Evolutionary conservation across 2,888 invertebrate species (phyloP).

Genomic region (Drosophila leonis): DNA sequence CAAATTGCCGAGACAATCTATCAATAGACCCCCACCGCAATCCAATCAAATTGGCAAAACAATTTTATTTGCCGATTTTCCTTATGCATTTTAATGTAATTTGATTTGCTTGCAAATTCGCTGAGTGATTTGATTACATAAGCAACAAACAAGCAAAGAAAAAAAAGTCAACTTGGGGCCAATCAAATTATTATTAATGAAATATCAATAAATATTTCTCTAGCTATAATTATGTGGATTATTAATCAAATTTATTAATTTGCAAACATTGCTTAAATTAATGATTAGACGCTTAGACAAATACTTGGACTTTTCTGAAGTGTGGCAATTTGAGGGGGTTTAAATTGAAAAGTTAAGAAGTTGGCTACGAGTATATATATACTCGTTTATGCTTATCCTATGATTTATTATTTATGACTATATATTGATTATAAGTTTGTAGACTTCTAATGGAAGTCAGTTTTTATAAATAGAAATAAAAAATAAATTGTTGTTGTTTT

Average conservation of each 20-base stretch:
- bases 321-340: background rate
- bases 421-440: background rate
- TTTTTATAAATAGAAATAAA: background rate
- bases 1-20: constrained; percentile 52
- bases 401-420: background rate
- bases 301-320: background rate
- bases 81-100: constrained; percentile 56
- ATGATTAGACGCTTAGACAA: background rate
- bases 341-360: background rate
- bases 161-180: background rate
- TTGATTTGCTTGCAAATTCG: constrained; percentile 68
- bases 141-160: constrained; percentile 21
- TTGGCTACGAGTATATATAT: background rate
- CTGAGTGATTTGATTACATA: constrained; percentile 69
- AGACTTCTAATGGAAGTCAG: background rate
- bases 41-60: constrained; percentile 46
- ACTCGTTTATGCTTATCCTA: background rate
- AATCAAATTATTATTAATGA: constrained; percentile 26
- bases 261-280: background rate
- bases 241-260: constrained; percentile 15
- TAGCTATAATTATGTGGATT: constrained; percentile 2
- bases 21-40: constrained; percentile 48
- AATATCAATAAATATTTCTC: constrained; percentile 30
- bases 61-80: constrained; percentile 12
- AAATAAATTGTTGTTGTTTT: background rate